These are phyloP conservation scores for Autographa gamma DNA, from an alignment of 2,888 invertebrate genomes.

Conservation along the genomic window DNA sequence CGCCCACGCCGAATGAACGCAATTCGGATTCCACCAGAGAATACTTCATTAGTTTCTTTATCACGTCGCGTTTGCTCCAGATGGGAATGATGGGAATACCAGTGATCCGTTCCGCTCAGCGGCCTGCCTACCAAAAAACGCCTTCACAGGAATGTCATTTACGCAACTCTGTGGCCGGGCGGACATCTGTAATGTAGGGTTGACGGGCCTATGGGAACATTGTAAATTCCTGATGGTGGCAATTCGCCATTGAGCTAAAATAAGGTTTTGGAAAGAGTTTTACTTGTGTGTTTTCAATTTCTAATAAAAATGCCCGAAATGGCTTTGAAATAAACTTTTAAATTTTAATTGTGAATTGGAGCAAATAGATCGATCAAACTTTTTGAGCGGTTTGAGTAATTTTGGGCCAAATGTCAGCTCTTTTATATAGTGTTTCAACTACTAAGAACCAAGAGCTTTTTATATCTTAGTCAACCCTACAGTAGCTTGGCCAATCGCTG, in stretches of 20 bases:
- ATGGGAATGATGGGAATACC: constrained; percentile 68
- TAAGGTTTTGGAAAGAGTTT: too few relatives aligned
- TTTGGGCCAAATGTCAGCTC: too few relatives aligned
- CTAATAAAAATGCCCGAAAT: too few relatives aligned
- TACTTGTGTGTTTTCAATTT: too few relatives aligned
- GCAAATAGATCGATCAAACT: neutral
- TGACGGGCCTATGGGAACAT: constrained; percentile 11
- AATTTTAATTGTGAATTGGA: too few relatives aligned
- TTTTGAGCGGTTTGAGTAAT: too few relatives aligned
- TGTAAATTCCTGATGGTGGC: neutral
- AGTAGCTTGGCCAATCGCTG: constrained; percentile 66
- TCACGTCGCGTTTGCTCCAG: constrained; percentile 56
- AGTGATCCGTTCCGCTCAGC: constrained; percentile 79
- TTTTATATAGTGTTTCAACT: too few relatives aligned
- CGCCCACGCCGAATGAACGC: constrained; percentile 56
- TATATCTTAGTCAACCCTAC: constrained; percentile 48
- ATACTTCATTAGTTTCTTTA: constrained; percentile 73
- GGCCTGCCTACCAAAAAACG: constrained; percentile 77
- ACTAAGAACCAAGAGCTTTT: too few relatives aligned
- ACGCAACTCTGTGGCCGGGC: constrained; percentile 60
- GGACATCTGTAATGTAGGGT: constrained; percentile 37
- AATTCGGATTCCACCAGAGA: constrained; percentile 64
- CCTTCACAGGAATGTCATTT: constrained; percentile 80
- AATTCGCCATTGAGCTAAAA: too few relatives aligned
- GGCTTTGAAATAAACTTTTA: too few relatives aligned